Percentiles rank a stretch among this genome's conserved stretches.
Conservation (phyloP, 2,797 vertebrate species). For the Cichlasoma orientale region DNA sequence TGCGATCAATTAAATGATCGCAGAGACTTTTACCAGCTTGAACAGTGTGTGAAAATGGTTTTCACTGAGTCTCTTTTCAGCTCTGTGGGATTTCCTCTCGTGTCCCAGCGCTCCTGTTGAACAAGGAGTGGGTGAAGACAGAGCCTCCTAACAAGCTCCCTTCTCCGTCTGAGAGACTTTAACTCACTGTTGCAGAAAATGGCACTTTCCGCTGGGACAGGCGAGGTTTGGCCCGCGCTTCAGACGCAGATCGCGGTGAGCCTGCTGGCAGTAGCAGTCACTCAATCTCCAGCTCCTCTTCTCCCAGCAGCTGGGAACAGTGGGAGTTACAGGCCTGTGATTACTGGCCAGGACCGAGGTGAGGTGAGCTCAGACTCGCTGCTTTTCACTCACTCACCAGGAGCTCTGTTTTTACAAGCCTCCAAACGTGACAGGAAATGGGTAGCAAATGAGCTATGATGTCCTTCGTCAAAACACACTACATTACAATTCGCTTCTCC, state of each 20-base stretch:
- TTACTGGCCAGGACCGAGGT: slow-evolving; percentile 63
- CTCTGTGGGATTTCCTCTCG: slow-evolving; percentile 68
- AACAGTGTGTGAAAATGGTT: slow-evolving; percentile 61
- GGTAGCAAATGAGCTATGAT: slow-evolving; percentile 56
- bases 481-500: slow-evolving; percentile 24
- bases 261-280: slow-evolving; percentile 53
- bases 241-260: slow-evolving; percentile 57
- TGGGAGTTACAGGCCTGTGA: slow-evolving; percentile 54
- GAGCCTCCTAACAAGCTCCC: slow-evolving; percentile 63
- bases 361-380: slow-evolving; percentile 69
- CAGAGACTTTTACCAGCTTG: slow-evolving; percentile 57
- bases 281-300: slow-evolving; percentile 51
- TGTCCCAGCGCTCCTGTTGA: slow-evolving; percentile 63
- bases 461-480: slow-evolving; percentile 49
- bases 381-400: slow-evolving; percentile 61
- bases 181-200: slow-evolving; percentile 68
- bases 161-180: slow-evolving; percentile 65
- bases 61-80: slow-evolving; percentile 56
- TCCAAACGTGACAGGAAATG: slow-evolving; percentile 62
- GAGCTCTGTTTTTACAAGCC: slow-evolving; percentile 61
- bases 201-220: slow-evolving; percentile 70
- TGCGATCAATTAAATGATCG: slow-evolving; percentile 40
- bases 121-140: slow-evolving; percentile 36
- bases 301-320: slow-evolving; percentile 30
- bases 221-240: slow-evolving; percentile 69